phyloP scores from a whole-genome alignment of 2,888 invertebrate species.

The Pseudolycoriella hygida region DNA sequence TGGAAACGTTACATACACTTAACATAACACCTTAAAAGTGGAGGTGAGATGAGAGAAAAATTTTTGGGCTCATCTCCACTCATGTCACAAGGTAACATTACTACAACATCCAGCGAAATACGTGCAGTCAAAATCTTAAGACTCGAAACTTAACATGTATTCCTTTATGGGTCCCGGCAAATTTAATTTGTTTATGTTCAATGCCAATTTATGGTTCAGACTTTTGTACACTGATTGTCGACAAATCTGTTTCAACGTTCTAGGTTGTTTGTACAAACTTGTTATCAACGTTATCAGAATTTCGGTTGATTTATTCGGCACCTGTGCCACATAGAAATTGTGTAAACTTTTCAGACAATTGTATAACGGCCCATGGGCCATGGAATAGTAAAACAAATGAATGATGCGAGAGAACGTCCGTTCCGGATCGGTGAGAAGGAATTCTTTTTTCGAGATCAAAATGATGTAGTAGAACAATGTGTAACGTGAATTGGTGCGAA shows the following conservation, averaged over 20 bases:
- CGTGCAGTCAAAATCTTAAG: no score
- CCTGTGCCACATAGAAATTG: slow-evolving; percentile 43
- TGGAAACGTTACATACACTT: no score
- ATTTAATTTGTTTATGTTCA: slow-evolving; percentile 44
- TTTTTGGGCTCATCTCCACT: no score
- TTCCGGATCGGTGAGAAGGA: slow-evolving; percentile 40
- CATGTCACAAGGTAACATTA: no score
- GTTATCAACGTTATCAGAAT: slow-evolving; percentile 42
- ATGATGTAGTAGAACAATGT: slow-evolving; percentile 54
- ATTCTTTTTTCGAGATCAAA: slow-evolving; percentile 47
- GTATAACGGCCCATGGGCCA: slow-evolving; percentile 49
- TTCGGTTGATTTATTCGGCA: slow-evolving; percentile 42
- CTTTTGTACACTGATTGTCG: slow-evolving; percentile 51
- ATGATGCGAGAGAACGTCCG: slow-evolving; percentile 46
- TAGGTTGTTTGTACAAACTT: slow-evolving; percentile 43
- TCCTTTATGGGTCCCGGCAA: slow-evolving; percentile 49
- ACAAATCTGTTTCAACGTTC: slow-evolving; percentile 53
- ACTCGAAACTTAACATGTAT: slow-evolving; percentile 48
- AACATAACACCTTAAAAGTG: no score
- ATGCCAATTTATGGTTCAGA: slow-evolving; percentile 42
- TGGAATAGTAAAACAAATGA: slow-evolving; percentile 42
- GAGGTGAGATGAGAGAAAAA: no score
- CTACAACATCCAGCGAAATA: no score
- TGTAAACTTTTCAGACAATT: slow-evolving; percentile 48
- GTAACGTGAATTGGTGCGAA: slow-evolving; percentile 32